Evolutionary conservation across 2,797 vertebrate genomes (phyloP).

Genomic region (Pantherophis vulpinus): DNA sequence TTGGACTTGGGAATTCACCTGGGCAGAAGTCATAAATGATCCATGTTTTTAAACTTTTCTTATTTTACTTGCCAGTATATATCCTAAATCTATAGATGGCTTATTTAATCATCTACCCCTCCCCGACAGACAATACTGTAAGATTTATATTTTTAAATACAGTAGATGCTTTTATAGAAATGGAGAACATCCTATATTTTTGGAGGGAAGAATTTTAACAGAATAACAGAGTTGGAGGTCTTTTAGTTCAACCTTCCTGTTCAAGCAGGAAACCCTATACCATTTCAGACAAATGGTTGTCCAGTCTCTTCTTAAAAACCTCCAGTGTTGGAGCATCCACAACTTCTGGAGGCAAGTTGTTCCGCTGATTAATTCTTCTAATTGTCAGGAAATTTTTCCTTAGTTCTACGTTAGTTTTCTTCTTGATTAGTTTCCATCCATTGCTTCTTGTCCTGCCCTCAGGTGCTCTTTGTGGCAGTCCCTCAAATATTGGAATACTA

Average conservation of each 20-base stretch:
- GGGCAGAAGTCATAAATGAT: neutral
- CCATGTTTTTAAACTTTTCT: neutral
- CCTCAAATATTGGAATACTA: neutral
- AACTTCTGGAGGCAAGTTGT: neutral
- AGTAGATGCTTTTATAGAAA: neutral
- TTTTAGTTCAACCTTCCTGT: neutral
- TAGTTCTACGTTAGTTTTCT: neutral
- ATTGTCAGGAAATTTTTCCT: neutral
- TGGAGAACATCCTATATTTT: neutral
- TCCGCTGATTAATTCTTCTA: neutral
- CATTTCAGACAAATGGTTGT: neutral
- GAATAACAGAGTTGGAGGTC: neutral
- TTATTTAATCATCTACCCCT: neutral
- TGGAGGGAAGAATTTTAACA: neutral
- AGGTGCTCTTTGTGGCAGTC: neutral
- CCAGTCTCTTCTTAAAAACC: neutral
- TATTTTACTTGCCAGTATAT: neutral
- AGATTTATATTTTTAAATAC: neutral
- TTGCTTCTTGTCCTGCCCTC: neutral
- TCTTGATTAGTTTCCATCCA: neutral
- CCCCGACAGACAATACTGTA: neutral
- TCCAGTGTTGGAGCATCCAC: neutral
- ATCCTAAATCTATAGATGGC: neutral
- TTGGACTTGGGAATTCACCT: neutral
- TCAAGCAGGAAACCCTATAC: neutral